A percentile compares a stretch with the other conserved stretches of the same genome.
These are phyloP conservation scores for Tinamus guttatus DNA, from an alignment of 2,113 vertebrate genomes.

Conservation along the genomic window DNA sequence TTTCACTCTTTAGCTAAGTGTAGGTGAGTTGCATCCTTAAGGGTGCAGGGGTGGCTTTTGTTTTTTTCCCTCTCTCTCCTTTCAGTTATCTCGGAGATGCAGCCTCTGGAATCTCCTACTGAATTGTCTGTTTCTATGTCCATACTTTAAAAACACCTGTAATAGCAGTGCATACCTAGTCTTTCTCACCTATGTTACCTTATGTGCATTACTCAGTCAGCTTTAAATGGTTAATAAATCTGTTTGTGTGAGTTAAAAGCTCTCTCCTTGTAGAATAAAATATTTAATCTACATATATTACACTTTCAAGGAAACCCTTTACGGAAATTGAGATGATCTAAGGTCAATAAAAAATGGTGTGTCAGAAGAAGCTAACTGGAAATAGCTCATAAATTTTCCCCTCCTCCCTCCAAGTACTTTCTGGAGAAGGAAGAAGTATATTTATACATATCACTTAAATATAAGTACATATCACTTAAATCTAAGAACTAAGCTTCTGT, in stretches of 20 bases:
- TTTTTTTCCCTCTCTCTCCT: slow-evolving; percentile 35
- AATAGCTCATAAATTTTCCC: not conserved
- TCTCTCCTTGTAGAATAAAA: not conserved
- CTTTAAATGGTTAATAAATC: not conserved
- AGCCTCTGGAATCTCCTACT: slow-evolving; percentile 50
- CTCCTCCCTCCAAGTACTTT: not conserved
- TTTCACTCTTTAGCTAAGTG: slow-evolving; percentile 56
- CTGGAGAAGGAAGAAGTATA: not conserved
- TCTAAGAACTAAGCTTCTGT: not conserved
- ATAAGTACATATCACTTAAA: not conserved
- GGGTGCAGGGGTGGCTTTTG: not conserved
- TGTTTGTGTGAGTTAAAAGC: not conserved
- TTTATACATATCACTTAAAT: not conserved
- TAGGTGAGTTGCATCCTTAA: slow-evolving; percentile 66
- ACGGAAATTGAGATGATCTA: not conserved
- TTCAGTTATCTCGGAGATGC: slow-evolving; percentile 54
- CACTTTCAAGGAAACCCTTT: not conserved
- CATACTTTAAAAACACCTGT: slow-evolving; percentile 37
- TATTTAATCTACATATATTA: not conserved
- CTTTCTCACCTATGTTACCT: not conserved
- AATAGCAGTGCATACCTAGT: slow-evolving; percentile 37
- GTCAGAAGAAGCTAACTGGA: slow-evolving; percentile 10
- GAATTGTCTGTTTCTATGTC: slow-evolving; percentile 56
- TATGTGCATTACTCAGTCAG: not conserved
- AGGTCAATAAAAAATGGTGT: not conserved